phyloP scores from a whole-genome alignment of 2,113 vertebrate genomes.

The Tragelaphus strepsiceros region DNA sequence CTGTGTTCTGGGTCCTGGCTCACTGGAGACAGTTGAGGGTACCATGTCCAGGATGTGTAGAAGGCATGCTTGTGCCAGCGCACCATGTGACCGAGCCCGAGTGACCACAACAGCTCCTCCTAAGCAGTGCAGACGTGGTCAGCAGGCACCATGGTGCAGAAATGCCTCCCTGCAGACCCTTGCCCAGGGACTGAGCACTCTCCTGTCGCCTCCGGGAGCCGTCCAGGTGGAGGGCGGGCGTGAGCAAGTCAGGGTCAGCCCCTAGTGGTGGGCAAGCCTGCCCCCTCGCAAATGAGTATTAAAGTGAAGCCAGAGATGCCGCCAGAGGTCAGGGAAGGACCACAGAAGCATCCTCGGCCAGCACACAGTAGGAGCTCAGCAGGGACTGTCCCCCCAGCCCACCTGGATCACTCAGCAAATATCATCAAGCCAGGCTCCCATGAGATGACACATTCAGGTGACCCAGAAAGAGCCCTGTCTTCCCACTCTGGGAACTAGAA shows the following conservation, averaged over 20 bases:
- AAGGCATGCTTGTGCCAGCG: rapidly evolving
- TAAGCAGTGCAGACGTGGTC: rapidly evolving
- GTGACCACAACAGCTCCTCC: neutral
- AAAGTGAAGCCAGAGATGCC: neutral
- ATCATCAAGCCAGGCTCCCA: rapidly evolving
- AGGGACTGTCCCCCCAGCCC: neutral
- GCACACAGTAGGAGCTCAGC: rapidly evolving
- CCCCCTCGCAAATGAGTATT: neutral
- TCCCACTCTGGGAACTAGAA: neutral
- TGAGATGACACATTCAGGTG: no score
- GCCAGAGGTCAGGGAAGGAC: neutral
- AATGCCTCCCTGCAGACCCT: neutral
- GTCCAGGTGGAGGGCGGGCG: rapidly evolving
- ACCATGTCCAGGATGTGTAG: rapidly evolving
- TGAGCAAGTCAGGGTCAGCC: neutral
- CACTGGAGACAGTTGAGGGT: neutral
- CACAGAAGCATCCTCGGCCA: rapidly evolving
- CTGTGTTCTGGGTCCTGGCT: neutral
- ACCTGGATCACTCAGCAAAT: neutral
- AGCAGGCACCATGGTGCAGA: rapidly evolving
- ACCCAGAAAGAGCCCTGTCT: neutral
- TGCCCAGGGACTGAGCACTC: neutral
- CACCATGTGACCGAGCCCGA: rapidly evolving
- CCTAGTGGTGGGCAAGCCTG: neutral
- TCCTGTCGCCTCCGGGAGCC: neutral